A percentile compares a stretch with the other conserved stretches of the same genome.
Conservation (phyloP, 1,140 invertebrate genomes). For the Sarcophaga peregrina region DNA sequence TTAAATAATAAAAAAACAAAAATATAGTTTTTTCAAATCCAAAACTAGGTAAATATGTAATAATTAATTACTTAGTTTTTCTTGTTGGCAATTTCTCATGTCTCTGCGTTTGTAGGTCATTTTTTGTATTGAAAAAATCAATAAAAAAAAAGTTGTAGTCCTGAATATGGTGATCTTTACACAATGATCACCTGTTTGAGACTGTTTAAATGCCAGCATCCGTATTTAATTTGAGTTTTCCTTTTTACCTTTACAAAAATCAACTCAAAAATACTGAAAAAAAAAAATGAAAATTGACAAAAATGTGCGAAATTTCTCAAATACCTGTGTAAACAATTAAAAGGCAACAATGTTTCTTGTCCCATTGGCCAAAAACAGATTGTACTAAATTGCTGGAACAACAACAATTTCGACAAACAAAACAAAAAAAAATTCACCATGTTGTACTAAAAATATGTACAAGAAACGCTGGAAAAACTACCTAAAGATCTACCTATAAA, state of each 20-base stretch:
- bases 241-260: conserved; percentile 1
- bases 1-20: not conserved
- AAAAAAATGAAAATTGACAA: conserved; percentile 6
- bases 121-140: not conserved
- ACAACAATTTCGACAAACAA: not conserved
- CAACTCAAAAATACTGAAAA: not conserved
- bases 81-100: conserved; percentile 53
- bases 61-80: conserved; percentile 31
- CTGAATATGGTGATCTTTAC: conserved; percentile 47
- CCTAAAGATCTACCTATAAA: not conserved
- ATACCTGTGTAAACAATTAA: not conserved
- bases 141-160: not conserved
- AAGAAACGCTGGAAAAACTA: not conserved
- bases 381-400: not conserved
- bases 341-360: not conserved
- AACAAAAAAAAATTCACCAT: not conserved
- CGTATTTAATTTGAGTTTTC: conserved; percentile 48
- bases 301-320: conserved; percentile 35
- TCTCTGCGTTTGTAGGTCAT: conserved; percentile 55
- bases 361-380: conserved; percentile 18
- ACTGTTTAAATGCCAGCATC: conserved; percentile 56
- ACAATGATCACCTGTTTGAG: conserved; percentile 61
- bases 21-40: not conserved
- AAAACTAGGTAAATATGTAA: not conserved
- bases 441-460: too few species aligned